A percentile compares a stretch with the other conserved stretches of the same genome.
Evolutionary conservation across 2,113 vertebrate species (phyloP).

Genomic region (Crotalus tigris): DNA sequence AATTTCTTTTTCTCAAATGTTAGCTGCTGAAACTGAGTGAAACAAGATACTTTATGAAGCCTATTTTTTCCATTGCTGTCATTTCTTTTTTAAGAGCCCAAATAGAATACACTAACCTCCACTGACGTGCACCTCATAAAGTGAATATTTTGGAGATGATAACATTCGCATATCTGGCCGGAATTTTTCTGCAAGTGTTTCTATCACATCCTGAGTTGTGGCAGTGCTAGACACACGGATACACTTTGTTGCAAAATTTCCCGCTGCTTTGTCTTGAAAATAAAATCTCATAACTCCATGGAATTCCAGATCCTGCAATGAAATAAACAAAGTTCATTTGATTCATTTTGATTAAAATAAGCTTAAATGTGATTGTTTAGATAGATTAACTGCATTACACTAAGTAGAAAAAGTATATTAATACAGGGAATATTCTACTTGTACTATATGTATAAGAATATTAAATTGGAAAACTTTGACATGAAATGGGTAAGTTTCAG

Average conservation of each 20-base stretch:
- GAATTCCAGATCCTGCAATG: conserved; percentile 90
- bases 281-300: conserved; percentile 99
- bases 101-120: conserved; percentile 83
- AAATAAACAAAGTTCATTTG: conserved; percentile 34
- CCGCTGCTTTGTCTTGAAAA: conserved; percentile 97
- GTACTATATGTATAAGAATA: neutral
- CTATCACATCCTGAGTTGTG: conserved; percentile 97
- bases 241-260: conserved; percentile 98
- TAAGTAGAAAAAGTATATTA: neutral
- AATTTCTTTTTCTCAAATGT: neutral
- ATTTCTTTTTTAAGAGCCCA: neutral
- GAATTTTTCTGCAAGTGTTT: conserved; percentile 97
- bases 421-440: fast-evolving
- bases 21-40: neutral
- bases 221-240: conserved; percentile 97
- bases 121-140: conserved; percentile 97
- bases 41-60: neutral
- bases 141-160: conserved; percentile 92
- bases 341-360: neutral
- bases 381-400: neutral
- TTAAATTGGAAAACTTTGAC: neutral
- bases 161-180: conserved; percentile 98
- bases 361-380: neutral
- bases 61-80: neutral
- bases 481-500: neutral